These are phyloP conservation scores for Anaspis maculata DNA, from an alignment of 2,888 invertebrate genomes.

Conservation along the genomic window DNA sequence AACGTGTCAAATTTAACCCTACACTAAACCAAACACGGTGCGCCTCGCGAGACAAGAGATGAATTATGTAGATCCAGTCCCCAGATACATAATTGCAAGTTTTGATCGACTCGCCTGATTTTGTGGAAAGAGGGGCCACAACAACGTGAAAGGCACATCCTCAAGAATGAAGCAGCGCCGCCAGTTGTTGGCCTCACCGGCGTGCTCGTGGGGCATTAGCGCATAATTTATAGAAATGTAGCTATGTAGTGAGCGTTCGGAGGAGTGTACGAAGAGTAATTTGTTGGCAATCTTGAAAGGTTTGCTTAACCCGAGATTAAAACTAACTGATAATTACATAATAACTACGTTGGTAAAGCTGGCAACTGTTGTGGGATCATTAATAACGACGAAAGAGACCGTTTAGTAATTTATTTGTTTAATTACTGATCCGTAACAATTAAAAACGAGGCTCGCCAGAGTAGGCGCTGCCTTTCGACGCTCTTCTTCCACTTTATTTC, in stretches of 20 bases:
- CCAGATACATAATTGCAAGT: no score
- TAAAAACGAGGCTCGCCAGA: constrained; percentile 28
- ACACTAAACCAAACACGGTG: no score
- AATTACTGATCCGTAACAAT: constrained; percentile 45
- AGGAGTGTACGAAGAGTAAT: constrained; percentile 38
- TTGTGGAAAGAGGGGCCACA: no score
- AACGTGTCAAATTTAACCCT: no score
- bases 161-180: no score
- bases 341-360: constrained; percentile 41
- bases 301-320: constrained; percentile 48
- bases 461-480: constrained; percentile 12
- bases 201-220: constrained; percentile 23
- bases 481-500: no score
- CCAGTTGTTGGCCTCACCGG: constrained; percentile 4
- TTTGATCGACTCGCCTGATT: no score
- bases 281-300: constrained; percentile 45
- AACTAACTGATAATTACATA: constrained; percentile 48
- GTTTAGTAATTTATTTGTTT: constrained; percentile 46
- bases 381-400: constrained; percentile 41
- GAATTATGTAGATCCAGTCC: no score
- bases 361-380: constrained; percentile 43
- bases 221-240: constrained; percentile 23
- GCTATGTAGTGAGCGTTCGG: constrained; percentile 14
- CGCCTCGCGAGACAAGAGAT: no score
- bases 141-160: no score